phyloP scores from a whole-genome alignment of 2,797 vertebrate genomes.

The Leptatherina wallacei region DNA sequence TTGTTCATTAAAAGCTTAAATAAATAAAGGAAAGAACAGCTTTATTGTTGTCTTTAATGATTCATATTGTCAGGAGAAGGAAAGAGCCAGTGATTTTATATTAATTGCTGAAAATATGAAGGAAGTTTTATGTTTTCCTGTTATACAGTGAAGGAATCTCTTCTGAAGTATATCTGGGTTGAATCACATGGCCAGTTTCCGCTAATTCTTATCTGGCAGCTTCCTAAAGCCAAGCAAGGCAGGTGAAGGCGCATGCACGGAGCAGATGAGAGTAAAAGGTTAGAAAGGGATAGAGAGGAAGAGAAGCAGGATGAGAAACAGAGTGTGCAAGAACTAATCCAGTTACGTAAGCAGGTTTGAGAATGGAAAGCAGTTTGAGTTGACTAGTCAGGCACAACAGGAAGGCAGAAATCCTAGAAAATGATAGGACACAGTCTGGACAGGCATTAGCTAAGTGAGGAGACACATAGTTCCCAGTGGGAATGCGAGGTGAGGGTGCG shows the following conservation, averaged over 20 bases:
- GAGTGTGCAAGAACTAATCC: slow-evolving; percentile 64
- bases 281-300: slow-evolving; percentile 29
- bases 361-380: slow-evolving; percentile 71
- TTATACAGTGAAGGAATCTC: slow-evolving; percentile 15
- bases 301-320: slow-evolving; percentile 60
- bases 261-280: slow-evolving; percentile 23
- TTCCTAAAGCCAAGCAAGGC: slow-evolving; percentile 33
- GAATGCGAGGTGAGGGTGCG: slow-evolving; percentile 32
- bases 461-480: slow-evolving; percentile 35
- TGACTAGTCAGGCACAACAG: slow-evolving; percentile 75
- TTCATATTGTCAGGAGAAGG: not conserved
- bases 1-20: slow-evolving; percentile 20
- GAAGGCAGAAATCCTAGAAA: slow-evolving; percentile 64
- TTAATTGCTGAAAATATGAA: not conserved
- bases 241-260: slow-evolving; percentile 57
- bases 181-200: slow-evolving; percentile 53
- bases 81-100: not conserved
- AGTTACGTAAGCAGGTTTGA: slow-evolving; percentile 80
- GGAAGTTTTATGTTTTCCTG: not conserved
- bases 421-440: slow-evolving; percentile 47
- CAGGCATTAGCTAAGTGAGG: slow-evolving; percentile 35
- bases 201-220: slow-evolving; percentile 47
- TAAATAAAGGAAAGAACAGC: not conserved
- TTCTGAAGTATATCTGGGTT: slow-evolving; percentile 30
- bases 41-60: slow-evolving; percentile 3